Evolutionary conservation across 2,797 vertebrate genomes (phyloP).

Genomic region (Chromis chromis): DNA sequence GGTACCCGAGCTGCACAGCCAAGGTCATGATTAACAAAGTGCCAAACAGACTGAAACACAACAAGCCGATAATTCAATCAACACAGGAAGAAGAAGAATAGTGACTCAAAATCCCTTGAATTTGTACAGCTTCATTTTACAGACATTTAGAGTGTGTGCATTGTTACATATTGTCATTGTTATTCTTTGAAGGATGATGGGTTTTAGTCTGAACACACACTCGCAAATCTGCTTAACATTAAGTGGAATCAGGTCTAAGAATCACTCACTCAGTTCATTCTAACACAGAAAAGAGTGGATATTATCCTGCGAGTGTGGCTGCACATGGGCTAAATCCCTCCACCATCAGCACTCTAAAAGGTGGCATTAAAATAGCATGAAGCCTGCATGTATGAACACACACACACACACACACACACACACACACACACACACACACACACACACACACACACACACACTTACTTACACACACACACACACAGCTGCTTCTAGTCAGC

Average conservation of each 20-base stretch:
- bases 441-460: constrained; percentile 36
- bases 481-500: constrained; percentile 68
- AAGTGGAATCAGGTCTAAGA: constrained; percentile 28
- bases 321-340: constrained; percentile 1
- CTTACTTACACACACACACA: constrained; percentile 44
- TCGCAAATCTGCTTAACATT: constrained; percentile 18
- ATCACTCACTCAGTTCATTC: constrained; percentile 7
- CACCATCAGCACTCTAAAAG: constrained; percentile 37
- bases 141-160: not conserved
- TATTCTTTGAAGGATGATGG: not conserved
- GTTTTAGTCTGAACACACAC: constrained; percentile 15
- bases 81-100: not conserved
- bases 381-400: constrained; percentile 25
- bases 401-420: constrained; percentile 32
- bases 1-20: constrained; percentile 19
- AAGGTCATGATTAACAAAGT: constrained; percentile 56
- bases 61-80: constrained; percentile 12
- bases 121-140: not conserved
- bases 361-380: constrained; percentile 73
- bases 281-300: constrained; percentile 5
- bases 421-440: constrained; percentile 43
- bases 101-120: not conserved
- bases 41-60: constrained; percentile 13
- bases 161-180: not conserved
- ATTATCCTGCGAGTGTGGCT: not conserved